Percentiles rank a stretch among this genome's conserved stretches.
Evolutionary conservation across 2,113 vertebrate species (phyloP).

Genomic region (Takifugu flavidus): DNA sequence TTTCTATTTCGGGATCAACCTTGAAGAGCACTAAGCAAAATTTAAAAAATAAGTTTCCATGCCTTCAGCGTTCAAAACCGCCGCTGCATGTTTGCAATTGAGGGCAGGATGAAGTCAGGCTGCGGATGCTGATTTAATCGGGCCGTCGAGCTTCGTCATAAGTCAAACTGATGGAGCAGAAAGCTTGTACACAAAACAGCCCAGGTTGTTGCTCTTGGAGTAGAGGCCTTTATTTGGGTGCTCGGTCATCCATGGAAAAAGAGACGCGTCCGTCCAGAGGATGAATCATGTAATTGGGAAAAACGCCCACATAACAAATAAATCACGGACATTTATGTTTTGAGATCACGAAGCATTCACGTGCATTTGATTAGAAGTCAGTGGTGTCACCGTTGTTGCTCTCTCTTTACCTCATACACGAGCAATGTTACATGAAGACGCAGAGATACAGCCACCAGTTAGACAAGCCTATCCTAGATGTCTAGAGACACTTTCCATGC

Average conservation of each 20-base stretch:
- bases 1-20: neutral
- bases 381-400: neutral
- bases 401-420: neutral
- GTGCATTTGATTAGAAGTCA: neutral
- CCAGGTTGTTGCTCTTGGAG: conserved; percentile 26
- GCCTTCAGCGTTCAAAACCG: no score
- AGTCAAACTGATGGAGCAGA: conserved; percentile 16
- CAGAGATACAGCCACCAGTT: conserved; percentile 26
- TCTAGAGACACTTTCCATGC: conserved; percentile 48
- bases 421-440: neutral
- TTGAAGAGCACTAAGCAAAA: neutral
- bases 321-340: neutral
- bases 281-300: neutral
- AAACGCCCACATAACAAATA: neutral
- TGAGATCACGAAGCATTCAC: neutral
- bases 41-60: no score
- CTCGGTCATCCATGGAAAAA: conserved; percentile 11
- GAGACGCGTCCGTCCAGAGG: conserved; percentile 3
- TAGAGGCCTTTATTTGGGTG: conserved; percentile 8
- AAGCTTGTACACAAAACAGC: conserved; percentile 43
- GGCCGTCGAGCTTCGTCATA: conserved; percentile 25
- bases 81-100: neutral
- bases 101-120: neutral
- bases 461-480: conserved; percentile 50
- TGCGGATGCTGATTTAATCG: conserved; percentile 22